These are phyloP conservation scores for Cheirogaleus medius DNA, from an alignment of 2,113 vertebrate species.

Conservation along the genomic window DNA sequence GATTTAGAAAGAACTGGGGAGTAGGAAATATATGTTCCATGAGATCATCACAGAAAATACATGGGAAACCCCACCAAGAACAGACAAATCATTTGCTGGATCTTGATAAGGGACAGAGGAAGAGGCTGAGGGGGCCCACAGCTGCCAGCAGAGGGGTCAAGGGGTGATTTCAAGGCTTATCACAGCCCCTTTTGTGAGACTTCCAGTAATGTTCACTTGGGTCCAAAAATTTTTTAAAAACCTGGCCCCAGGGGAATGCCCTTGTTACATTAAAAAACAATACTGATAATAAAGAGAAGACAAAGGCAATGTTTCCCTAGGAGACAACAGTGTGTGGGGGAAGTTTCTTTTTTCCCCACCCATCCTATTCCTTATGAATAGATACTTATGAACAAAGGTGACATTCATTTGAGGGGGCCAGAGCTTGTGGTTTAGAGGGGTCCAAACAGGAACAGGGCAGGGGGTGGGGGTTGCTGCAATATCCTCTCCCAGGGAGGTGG, in stretches of 20 bases:
- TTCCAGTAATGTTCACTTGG: conserved; percentile 62
- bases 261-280: conserved; percentile 63
- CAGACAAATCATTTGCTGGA: not conserved
- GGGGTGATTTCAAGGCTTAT: not conserved
- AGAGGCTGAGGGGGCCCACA: not conserved
- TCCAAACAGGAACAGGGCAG: conserved; percentile 18
- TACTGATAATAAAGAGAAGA: conserved; percentile 33
- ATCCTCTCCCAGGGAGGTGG: conserved; percentile 65
- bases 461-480: conserved; percentile 30
- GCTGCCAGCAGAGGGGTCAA: not conserved
- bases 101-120: not conserved
- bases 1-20: not conserved
- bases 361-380: conserved; percentile 47
- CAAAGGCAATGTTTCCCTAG: conserved; percentile 55
- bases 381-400: conserved; percentile 75
- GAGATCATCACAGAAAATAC: not conserved
- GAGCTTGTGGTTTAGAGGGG: not conserved
- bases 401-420: conserved; percentile 32
- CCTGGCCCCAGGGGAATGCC: conserved; percentile 36
- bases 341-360: not conserved
- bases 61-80: not conserved
- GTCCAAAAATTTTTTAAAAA: not conserved
- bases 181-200: conserved; percentile 36
- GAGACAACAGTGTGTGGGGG: conserved; percentile 16
- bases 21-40: not conserved